phyloP scores from a whole-genome alignment of 2,797 vertebrate species.

The Oreortyx pictus region DNA sequence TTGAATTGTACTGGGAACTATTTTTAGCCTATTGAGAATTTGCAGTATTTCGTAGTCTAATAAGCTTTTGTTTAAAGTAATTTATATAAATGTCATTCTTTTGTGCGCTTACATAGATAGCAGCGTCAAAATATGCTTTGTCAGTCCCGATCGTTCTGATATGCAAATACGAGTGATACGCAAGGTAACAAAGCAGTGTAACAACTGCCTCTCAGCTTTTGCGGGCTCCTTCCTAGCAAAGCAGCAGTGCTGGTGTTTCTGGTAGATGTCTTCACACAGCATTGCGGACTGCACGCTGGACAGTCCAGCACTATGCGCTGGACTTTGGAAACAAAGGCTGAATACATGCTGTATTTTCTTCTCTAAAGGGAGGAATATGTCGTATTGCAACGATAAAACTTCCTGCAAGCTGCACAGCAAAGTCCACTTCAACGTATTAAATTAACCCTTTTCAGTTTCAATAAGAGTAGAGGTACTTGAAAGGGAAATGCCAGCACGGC shows the following conservation, averaged over 20 bases:
- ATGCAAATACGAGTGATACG: neutral
- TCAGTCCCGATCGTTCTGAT: neutral
- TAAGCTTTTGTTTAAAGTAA: neutral
- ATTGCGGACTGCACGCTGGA: rapidly evolving
- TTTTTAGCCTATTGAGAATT: neutral
- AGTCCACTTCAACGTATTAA: neutral
- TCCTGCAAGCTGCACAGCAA: neutral
- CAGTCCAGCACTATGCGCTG: neutral
- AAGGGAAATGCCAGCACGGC: rapidly evolving
- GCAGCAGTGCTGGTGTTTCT: neutral
- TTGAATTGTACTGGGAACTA: neutral
- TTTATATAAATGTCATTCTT: neutral
- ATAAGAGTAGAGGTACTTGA: neutral
- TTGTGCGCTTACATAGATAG: neutral
- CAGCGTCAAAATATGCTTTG: neutral
- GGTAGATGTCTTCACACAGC: neutral
- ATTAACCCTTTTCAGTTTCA: neutral
- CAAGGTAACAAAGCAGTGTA: neutral
- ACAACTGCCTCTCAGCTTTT: neutral
- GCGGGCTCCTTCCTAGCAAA: neutral
- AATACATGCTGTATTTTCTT: neutral
- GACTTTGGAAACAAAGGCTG: neutral
- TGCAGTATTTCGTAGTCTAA: neutral
- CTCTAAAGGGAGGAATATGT: neutral
- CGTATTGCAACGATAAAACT: neutral